Conservation (phyloP, 2,113 vertebrate genomes). For the Cromileptes altivelis region DNA sequence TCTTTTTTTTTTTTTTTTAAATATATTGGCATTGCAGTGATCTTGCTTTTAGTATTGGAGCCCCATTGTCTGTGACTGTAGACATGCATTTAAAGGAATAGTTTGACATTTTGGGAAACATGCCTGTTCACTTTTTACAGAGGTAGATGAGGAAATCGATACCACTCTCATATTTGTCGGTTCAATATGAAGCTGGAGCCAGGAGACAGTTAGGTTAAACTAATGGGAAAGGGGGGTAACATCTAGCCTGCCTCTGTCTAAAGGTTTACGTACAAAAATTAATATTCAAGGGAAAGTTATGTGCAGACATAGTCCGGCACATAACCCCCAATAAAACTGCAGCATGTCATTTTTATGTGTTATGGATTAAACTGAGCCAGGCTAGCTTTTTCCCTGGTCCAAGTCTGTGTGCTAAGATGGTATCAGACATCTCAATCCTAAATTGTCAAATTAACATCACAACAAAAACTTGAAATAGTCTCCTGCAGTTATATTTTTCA, state of each 20-base stretch:
- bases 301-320: background rate
- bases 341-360: background rate
- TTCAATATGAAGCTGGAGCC: slow-evolving; percentile 7
- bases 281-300: background rate
- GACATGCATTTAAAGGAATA: background rate
- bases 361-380: background rate
- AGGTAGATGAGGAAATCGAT: background rate
- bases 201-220: background rate
- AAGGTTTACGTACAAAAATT: background rate
- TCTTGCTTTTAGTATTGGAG: background rate
- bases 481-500: background rate
- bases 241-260: background rate
- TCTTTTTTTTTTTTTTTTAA: background rate
- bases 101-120: background rate
- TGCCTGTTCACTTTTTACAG: background rate
- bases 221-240: background rate
- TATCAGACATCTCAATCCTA: background rate
- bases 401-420: background rate
- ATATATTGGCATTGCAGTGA: background rate
- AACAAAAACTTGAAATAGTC: background rate
- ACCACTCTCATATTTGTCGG: background rate
- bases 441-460: background rate
- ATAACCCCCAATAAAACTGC: background rate
- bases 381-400: background rate
- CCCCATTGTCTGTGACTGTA: background rate